These are phyloP conservation scores for Ryuthela nishihirai DNA, from an alignment of 2,888 invertebrate species.

Conservation along the genomic window DNA sequence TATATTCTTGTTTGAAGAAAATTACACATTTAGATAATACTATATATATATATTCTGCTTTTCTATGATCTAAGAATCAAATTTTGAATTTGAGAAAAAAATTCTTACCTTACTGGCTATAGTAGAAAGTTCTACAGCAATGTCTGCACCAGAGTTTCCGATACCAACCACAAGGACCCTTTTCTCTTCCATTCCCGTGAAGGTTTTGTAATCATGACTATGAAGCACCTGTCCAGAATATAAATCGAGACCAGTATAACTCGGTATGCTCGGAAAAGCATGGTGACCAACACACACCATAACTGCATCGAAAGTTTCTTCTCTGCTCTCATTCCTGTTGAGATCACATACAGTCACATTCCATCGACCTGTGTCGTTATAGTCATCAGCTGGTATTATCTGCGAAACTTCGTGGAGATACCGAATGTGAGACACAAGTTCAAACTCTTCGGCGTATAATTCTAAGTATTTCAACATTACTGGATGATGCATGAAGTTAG, in stretches of 20 bases:
- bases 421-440: slow-evolving; percentile 38
- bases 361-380: slow-evolving; percentile 47
- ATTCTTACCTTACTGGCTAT: slow-evolving; percentile 45
- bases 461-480: slow-evolving; percentile 49
- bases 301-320: slow-evolving; percentile 52
- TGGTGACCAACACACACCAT: slow-evolving; percentile 55
- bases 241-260: slow-evolving; percentile 49
- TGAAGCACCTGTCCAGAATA: slow-evolving; percentile 46
- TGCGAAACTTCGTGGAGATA: slow-evolving; percentile 27
- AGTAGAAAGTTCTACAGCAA: slow-evolving; percentile 49
- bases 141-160: slow-evolving; percentile 54
- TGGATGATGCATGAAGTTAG: slow-evolving; percentile 53
- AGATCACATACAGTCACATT: slow-evolving; percentile 41
- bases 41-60: no score
- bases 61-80: no score
- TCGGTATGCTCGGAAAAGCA: slow-evolving; percentile 50
- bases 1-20: no score
- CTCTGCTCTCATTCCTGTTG: slow-evolving; percentile 7
- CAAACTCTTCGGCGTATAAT: slow-evolving; percentile 43
- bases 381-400: slow-evolving; percentile 42
- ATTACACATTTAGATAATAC: no score
- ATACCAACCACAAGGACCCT: slow-evolving; percentile 54
- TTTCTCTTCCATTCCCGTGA: slow-evolving; percentile 43
- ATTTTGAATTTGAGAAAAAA: no score
- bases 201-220: slow-evolving; percentile 40